Conservation (phyloP, 1,140 invertebrate genomes). For the Zaprionus kolodkinae region DNA sequence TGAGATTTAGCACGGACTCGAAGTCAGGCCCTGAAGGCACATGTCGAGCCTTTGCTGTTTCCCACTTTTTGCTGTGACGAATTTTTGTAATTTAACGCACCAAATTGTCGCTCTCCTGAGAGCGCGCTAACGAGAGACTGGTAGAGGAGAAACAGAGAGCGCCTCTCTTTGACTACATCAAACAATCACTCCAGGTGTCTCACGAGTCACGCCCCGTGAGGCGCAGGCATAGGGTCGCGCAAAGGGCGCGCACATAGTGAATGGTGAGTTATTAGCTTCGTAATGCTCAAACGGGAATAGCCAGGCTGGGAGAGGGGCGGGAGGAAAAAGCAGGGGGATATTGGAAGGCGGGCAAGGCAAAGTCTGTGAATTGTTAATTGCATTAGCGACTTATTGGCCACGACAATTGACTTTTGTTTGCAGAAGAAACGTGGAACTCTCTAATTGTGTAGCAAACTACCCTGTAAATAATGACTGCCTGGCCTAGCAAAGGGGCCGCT, state of each 20-base stretch:
- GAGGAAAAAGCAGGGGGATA: neutral
- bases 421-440: constrained; percentile 25
- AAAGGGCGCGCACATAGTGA: constrained; percentile 29
- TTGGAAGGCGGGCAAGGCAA: neutral
- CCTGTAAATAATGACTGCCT: constrained; percentile 29
- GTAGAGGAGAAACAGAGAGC: neutral
- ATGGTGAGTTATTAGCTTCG: constrained; percentile 62
- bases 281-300: neutral
- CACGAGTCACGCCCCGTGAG: constrained; percentile 78
- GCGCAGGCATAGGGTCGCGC: constrained; percentile 3
- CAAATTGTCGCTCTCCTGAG: constrained; percentile 69
- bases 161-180: constrained; percentile 21
- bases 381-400: constrained; percentile 79
- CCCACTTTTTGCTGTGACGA: constrained; percentile 61
- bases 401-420: constrained; percentile 73
- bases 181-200: constrained; percentile 84
- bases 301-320: neutral
- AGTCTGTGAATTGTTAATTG: constrained; percentile 76
- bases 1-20: constrained; percentile 61
- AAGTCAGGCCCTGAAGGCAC: constrained; percentile 42
- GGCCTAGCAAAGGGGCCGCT: constrained; percentile 18
- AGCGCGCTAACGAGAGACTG: neutral
- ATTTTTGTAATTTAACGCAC: constrained; percentile 83
- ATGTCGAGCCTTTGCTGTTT: constrained; percentile 15
- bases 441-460: constrained; percentile 61